phyloP scores from a whole-genome alignment of 1,140 invertebrate genomes.

The Drosophila burlai region DNA sequence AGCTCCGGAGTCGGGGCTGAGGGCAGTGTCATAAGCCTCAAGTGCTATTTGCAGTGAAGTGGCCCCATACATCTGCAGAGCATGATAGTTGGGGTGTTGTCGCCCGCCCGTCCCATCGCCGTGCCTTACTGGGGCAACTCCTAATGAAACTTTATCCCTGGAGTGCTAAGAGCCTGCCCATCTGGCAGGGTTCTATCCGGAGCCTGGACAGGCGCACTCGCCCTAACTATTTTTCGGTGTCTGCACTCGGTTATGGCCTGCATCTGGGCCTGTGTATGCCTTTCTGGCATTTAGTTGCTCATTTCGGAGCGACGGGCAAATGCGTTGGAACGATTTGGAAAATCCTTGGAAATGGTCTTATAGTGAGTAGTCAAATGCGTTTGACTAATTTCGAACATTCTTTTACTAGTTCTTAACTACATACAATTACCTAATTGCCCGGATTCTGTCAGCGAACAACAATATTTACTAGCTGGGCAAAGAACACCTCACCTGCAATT shows the following conservation, averaged over 20 bases:
- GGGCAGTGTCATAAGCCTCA: conserved; percentile 61
- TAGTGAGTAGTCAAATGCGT: background rate
- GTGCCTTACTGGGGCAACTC: conserved; percentile 60
- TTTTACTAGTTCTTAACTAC: background rate
- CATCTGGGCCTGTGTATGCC: conserved; percentile 26
- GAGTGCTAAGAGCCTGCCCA: conserved; percentile 79
- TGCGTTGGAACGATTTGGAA: background rate
- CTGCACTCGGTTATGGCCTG: conserved; percentile 23
- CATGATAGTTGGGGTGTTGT: conserved; percentile 71
- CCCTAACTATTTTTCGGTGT: conserved; percentile 3
- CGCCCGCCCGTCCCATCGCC: conserved; percentile 21
- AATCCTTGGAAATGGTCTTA: background rate
- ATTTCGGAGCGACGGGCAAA: conserved; percentile 22
- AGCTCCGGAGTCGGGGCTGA: background rate
- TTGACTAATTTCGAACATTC: background rate
- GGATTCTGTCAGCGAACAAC: background rate
- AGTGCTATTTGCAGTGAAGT: conserved; percentile 68
- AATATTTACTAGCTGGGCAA: conserved; percentile 20
- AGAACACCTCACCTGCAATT: conserved; percentile 72
- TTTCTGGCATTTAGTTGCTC: conserved; percentile 44
- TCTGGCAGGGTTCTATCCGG: conserved; percentile 44
- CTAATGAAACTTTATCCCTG: conserved; percentile 83
- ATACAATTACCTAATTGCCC: conserved; percentile 11
- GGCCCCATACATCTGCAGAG: conserved; percentile 60
- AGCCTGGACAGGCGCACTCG: conserved; percentile 22